These are phyloP conservation scores for Zygothrica quintamaculata DNA, from an alignment of 2,888 invertebrate species.

Conservation along the genomic window DNA sequence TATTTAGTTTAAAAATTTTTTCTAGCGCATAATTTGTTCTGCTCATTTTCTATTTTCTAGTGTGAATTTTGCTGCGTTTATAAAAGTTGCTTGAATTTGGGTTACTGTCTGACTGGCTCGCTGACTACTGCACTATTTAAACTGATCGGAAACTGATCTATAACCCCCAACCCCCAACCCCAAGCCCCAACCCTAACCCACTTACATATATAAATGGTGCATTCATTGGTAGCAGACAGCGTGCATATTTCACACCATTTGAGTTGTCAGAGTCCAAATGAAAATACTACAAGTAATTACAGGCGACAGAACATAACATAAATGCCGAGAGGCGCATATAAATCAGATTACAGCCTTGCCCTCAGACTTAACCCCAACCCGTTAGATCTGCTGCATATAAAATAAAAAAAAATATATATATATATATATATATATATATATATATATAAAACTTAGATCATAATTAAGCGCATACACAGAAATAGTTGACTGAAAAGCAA, in stretches of 20 bases:
- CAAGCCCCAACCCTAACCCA: no score
- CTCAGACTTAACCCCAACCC: not conserved
- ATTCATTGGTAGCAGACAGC: conserved; percentile 16
- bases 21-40: no score
- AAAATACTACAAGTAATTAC: conserved; percentile 65
- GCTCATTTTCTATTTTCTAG: conserved; percentile 17
- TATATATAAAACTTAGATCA: conserved; percentile 41
- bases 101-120: conserved; percentile 21
- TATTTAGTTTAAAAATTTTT: no score
- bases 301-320: conserved; percentile 68
- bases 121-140: not conserved
- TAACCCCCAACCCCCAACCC: no score
- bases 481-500: conserved; percentile 28
- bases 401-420: no score
- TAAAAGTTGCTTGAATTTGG: no score
- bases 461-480: conserved; percentile 59
- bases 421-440: no score
- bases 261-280: conserved; percentile 41
- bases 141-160: conserved; percentile 39
- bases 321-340: conserved; percentile 67
- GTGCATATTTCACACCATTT: conserved; percentile 33
- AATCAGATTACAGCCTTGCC: conserved; percentile 60
- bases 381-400: not conserved
- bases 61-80: conserved; percentile 3
- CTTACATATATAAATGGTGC: conserved; percentile 41